Evolutionary conservation across 2,888 invertebrate species (phyloP).

Genomic region (Timema podura): DNA sequence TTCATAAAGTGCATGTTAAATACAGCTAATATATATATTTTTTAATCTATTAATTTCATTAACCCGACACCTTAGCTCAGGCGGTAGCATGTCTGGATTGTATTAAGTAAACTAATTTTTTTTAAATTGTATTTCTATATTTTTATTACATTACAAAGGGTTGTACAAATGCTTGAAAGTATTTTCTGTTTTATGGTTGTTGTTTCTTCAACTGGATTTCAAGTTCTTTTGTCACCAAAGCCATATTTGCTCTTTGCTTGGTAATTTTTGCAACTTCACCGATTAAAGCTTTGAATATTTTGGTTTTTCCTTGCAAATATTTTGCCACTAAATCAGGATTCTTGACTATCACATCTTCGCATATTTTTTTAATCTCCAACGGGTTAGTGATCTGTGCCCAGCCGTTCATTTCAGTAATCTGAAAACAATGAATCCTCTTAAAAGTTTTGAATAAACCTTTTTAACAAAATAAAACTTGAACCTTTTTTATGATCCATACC

Average conservation of each 20-base stretch:
- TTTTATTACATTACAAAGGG: no score
- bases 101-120: no score
- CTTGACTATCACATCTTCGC: slow-evolving; percentile 56
- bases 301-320: slow-evolving; percentile 65
- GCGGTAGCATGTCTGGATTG: no score
- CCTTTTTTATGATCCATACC: no score
- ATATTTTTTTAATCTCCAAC: slow-evolving; percentile 55
- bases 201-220: slow-evolving; percentile 44
- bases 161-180: no score
- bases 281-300: slow-evolving; percentile 62
- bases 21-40: no score
- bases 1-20: no score
- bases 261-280: slow-evolving; percentile 57
- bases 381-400: slow-evolving; percentile 62
- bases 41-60: no score
- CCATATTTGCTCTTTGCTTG: slow-evolving; percentile 64
- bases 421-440: slow-evolving; percentile 33
- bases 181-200: no score
- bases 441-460: slow-evolving; percentile 3
- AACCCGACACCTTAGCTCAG: no score
- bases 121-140: no score
- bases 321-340: slow-evolving; percentile 63
- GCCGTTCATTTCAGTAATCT: slow-evolving; percentile 42
- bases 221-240: slow-evolving; percentile 55
- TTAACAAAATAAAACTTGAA: neutral